Evolutionary conservation across 2,888 invertebrate genomes (phyloP).

Genomic region (Sphecodes monilicornis): DNA sequence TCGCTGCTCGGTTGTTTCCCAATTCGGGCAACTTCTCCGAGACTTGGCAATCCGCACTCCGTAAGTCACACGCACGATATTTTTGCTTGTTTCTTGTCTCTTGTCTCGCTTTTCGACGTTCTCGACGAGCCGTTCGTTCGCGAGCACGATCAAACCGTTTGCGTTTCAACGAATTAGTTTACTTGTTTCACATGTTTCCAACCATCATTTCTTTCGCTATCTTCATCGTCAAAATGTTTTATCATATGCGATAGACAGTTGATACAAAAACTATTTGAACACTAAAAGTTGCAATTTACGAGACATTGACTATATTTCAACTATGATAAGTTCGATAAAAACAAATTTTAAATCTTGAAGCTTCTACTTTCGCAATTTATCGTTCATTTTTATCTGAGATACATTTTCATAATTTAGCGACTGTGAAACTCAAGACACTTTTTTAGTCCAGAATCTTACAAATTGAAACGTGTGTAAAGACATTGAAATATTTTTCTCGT

Average conservation of each 20-base stretch:
- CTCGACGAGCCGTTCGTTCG: neutral
- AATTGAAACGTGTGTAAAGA: neutral
- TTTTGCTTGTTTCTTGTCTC: neutral
- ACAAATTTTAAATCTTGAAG: no score
- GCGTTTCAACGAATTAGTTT: neutral
- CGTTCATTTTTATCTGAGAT: neutral
- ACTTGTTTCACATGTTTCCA: neutral
- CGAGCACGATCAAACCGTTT: neutral
- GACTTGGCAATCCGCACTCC: slow-evolving; percentile 79
- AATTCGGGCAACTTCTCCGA: slow-evolving; percentile 81
- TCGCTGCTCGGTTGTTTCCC: slow-evolving; percentile 81
- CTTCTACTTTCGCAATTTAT: no score
- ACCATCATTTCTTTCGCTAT: neutral
- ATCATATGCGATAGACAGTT: neutral
- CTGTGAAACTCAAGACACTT: no score
- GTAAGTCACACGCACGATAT: slow-evolving; percentile 73
- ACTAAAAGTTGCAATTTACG: neutral
- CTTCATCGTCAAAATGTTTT: neutral
- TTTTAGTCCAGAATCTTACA: neutral
- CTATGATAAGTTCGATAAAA: neutral
- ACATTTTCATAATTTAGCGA: no score
- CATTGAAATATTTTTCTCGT: neutral
- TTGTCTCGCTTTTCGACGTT: neutral
- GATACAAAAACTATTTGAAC: neutral
- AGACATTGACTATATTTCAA: neutral